Percentiles rank a stretch among this genome's conserved stretches.
Conservation (phyloP, 2,797 vertebrate genomes). For the Ara ararauna region DNA sequence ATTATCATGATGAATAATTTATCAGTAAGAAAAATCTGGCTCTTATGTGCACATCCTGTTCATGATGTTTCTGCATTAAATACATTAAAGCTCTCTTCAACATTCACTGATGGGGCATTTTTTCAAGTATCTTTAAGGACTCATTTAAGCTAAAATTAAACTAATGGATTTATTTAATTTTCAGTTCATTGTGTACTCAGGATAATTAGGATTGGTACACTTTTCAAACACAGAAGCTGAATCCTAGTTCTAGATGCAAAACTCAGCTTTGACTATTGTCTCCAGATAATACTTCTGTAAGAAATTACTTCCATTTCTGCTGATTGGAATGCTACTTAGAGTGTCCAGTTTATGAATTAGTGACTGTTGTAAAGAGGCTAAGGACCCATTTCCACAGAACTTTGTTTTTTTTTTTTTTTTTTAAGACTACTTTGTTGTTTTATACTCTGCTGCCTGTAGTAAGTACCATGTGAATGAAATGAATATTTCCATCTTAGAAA, state of each 20-base stretch:
- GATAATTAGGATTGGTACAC: conserved; percentile 14
- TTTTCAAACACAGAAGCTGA: conserved; percentile 16
- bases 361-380: neutral
- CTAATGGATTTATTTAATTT: conserved; percentile 50
- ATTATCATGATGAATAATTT: conserved; percentile 28
- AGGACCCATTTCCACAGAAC: neutral
- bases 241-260: neutral
- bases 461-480: neutral
- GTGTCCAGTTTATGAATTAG: neutral
- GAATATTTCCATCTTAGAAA: neutral
- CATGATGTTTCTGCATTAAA: neutral
- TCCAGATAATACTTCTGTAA: neutral
- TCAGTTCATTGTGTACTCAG: conserved; percentile 18
- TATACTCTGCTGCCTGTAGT: neutral
- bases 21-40: neutral
- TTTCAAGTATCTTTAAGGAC: conserved; percentile 20
- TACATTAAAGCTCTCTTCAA: neutral
- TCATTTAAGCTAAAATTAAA: conserved; percentile 44
- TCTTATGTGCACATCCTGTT: neutral
- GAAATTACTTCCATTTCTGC: neutral
- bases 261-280: neutral
- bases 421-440: neutral
- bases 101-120: neutral
- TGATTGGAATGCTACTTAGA: neutral
- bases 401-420: neutral